These are phyloP conservation scores for Spongilla lacustris DNA, from an alignment of 37 sponge, comb jelly and placozoan species.

Conservation along the genomic window DNA sequence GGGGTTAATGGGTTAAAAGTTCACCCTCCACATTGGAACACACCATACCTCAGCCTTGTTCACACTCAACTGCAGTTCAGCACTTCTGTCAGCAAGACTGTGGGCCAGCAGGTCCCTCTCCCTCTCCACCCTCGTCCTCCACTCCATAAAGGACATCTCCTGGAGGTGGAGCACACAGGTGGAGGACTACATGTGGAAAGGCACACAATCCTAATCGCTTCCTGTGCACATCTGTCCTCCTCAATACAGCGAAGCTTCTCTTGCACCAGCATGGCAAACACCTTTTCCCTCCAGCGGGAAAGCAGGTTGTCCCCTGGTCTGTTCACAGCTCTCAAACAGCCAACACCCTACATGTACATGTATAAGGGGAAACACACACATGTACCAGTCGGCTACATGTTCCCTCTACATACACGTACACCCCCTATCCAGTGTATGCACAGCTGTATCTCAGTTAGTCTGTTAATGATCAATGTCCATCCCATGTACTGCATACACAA, in stretches of 20 bases:
- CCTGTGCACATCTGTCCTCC: neutral
- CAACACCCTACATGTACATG: neutral
- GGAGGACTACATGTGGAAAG: neutral
- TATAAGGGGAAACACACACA: neutral
- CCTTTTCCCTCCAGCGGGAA: conserved; percentile 73
- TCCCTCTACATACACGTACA: no score
- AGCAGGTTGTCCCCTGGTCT: conserved; percentile 10
- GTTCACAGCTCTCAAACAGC: neutral
- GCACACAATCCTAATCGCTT: neutral
- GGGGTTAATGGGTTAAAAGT: no score
- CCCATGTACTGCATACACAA: no score
- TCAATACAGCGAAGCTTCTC: conserved; percentile 38
- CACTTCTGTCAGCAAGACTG: conserved; percentile 51
- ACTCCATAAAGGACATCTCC: conserved; percentile 4
- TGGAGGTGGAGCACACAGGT: neutral
- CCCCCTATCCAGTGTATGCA: no score
- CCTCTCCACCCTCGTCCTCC: conserved; percentile 13
- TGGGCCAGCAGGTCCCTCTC: conserved; percentile 47
- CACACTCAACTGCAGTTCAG: conserved; percentile 49
- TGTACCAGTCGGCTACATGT: no score
- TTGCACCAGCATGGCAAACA: conserved; percentile 69
- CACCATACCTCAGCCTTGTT: conserved; percentile 38
- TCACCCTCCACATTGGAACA: no score
- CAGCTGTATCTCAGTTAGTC: no score
- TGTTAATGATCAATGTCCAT: no score